Base-by-base conservation (phyloP, 2,888 invertebrate genomes). In the Petrophora chlorosata region DNA sequence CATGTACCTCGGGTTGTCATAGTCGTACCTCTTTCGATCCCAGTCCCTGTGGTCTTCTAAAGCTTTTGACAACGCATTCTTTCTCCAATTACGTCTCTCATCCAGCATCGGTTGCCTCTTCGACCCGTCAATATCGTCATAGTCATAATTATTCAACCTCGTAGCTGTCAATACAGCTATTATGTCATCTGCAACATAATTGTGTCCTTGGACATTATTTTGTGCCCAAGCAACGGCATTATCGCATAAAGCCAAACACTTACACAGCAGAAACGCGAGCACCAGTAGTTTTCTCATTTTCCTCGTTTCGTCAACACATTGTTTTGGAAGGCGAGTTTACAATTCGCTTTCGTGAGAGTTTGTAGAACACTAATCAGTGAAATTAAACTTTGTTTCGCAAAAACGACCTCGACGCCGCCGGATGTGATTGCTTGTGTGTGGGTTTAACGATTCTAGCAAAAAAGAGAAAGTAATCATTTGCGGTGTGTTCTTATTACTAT, bases 201-300 rank as follows among this genome's bases (percentile, higher is more conserved):
- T 42, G 46, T 38, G 32, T 39, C 36, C 28, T 46, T 59, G 42
- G 14, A 46, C 38, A 45, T 61, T 53, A 56, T 48, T 47, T 44
- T 36, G 35, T 42, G 40, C 23, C 22, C 40, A 56, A 50, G 36
- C 38, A 47, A 45, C 19, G 33, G 8, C 47, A 61, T 25, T 32
- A 49, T 50, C 40, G 25, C 55, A 50, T 28, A 53, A 54, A 53
- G 42, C 36, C 16, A 59, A 63, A 53, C 49, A 80, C 86, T 84
- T 76, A 89, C 89, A 89, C 23, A 89, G 76, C 39, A 89, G 65
- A 48, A 89, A 73, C 4, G 85, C 84, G 54, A 87, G 67, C 52
- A 86, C 56, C 53, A 89, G 70, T 59, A 86, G 65, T 69, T 71
- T 81, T 38, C 83, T 78, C 89, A 89, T 89, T 66, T 70, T 73